Conservation (phyloP, 1,140 invertebrate genomes). For the Oreohelix idahoensis region DNA sequence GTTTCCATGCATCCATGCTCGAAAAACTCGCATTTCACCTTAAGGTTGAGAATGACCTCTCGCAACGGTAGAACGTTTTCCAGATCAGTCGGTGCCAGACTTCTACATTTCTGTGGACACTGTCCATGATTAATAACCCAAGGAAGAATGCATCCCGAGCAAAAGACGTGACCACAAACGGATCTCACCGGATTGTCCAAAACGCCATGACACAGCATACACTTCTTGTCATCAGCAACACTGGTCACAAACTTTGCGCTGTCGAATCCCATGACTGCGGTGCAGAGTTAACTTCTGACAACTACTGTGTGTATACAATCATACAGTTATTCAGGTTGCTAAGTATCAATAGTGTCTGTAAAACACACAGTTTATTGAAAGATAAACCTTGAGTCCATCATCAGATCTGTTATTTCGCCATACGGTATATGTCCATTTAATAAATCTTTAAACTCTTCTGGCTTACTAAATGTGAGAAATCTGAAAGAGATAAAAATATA, state of each 20-base stretch:
- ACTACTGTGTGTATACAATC: no score
- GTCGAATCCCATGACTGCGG: conserved; percentile 56
- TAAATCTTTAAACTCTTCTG: no score
- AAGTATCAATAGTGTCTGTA: no score
- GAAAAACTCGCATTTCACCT: conserved; percentile 54
- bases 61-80: conserved; percentile 51
- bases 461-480: no score
- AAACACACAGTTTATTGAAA: no score
- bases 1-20: conserved; percentile 49
- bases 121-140: conserved; percentile 54
- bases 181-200: conserved; percentile 59
- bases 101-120: conserved; percentile 53
- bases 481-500: no score
- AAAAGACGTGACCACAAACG: conserved; percentile 58
- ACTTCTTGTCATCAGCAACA: conserved; percentile 55
- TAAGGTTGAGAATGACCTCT: conserved; percentile 53
- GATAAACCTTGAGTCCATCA: no score
- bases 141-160: conserved; percentile 58
- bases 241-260: conserved; percentile 54
- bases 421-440: no score
- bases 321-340: no score
- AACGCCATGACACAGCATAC: conserved; percentile 54
- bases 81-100: conserved; percentile 49
- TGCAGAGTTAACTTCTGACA: no score
- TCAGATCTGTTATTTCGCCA: no score